Percentiles rank a stretch among this genome's conserved stretches.
Evolutionary conservation across 2,113 vertebrate species (phyloP).

Genomic region (Lipotes vexillifer): DNA sequence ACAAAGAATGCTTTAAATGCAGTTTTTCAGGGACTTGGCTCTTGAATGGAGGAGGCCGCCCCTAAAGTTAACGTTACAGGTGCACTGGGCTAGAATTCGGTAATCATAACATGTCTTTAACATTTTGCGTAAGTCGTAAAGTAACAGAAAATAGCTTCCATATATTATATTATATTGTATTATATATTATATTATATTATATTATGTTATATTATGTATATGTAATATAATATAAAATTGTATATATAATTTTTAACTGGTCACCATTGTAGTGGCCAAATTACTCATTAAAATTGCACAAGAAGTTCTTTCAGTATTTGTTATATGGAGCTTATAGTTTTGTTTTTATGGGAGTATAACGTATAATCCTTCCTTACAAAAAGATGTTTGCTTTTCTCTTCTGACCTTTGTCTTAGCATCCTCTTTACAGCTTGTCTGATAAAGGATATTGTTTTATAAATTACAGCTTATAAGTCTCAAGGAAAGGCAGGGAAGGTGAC

Average conservation of each 20-base stretch:
- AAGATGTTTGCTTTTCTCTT: not conserved
- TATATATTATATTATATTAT: not conserved
- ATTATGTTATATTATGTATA: not conserved
- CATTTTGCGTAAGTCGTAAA: not conserved
- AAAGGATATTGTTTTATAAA: not conserved
- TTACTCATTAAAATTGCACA: not conserved
- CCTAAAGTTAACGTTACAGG: not conserved
- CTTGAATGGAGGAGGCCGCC: not conserved
- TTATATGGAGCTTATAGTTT: not conserved
- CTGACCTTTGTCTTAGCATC: not conserved
- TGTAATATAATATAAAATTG: not conserved
- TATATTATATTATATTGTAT: not conserved
- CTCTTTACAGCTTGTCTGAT: not conserved
- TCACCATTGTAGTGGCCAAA: not conserved
- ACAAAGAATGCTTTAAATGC: not conserved
- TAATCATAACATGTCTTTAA: not conserved
- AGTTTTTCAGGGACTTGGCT: not conserved
- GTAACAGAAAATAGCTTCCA: slow-evolving; percentile 42
- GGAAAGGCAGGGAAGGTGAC: not conserved
- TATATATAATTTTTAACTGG: not conserved
- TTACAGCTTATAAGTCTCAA: not conserved
- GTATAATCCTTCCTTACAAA: not conserved
- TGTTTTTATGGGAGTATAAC: not conserved
- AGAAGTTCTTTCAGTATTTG: not conserved
- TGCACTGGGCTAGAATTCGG: not conserved